phyloP scores from a whole-genome alignment of 2,797 vertebrate genomes.

The Pangasius larnaudii region DNA sequence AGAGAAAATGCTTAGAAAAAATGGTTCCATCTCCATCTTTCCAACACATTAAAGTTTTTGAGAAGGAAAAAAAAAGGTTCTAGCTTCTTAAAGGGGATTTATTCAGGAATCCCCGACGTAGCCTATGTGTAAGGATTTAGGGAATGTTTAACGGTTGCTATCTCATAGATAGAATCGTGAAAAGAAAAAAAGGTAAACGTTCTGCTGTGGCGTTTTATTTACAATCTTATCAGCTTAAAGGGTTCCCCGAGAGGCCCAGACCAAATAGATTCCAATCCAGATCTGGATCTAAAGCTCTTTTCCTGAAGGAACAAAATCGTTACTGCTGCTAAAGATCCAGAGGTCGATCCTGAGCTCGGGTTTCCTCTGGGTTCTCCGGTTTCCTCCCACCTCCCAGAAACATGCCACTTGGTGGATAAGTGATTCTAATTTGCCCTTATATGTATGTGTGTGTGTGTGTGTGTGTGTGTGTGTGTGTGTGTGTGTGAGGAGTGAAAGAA shows the following conservation, averaged over 20 bases:
- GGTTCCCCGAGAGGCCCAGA: neutral
- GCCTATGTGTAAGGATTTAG: neutral
- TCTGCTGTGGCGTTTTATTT: neutral
- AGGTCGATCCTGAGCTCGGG: neutral
- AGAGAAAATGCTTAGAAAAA: no score
- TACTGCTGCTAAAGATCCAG: neutral
- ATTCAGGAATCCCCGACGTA: neutral
- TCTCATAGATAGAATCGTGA: no score
- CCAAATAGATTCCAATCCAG: no score
- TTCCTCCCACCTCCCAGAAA: neutral
- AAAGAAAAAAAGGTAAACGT: no score
- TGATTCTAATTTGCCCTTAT: no score
- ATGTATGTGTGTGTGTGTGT: no score
- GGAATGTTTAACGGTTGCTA: neutral
- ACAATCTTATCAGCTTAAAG: neutral
- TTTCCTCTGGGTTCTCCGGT: neutral
- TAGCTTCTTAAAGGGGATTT: neutral
- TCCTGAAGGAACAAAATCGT: no score
- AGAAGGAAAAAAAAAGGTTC: neutral
- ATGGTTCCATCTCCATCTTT: no score
- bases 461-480: no score
- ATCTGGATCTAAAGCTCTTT: no score
- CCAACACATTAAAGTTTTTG: neutral
- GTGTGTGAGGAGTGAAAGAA: neutral
- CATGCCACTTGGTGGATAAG: no score